Conservation (phyloP, 1,140 invertebrate genomes). For the Leptinotarsa defecta region DNA sequence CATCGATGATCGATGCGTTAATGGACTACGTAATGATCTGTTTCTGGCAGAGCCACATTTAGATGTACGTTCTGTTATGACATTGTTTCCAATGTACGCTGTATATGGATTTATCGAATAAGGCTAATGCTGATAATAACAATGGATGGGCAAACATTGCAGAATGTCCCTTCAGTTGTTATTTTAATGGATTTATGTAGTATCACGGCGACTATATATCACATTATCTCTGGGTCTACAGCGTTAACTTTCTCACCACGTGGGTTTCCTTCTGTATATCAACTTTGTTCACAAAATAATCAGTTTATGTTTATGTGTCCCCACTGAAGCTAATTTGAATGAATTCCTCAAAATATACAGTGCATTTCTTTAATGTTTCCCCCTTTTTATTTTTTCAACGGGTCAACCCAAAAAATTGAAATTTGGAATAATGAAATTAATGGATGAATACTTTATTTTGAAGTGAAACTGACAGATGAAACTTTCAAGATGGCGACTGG, state of each 20-base stretch:
- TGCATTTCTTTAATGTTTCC: no score
- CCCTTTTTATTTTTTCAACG: no score
- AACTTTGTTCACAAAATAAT: no score
- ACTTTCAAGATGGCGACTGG: no score
- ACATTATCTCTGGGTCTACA: neutral
- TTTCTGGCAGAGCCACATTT: neutral
- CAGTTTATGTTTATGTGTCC: no score
- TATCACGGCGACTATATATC: neutral
- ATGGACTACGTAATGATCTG: neutral
- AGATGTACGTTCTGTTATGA: slow-evolving; percentile 5
- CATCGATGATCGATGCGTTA: neutral
- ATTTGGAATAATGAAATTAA: no score
- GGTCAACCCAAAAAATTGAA: no score
- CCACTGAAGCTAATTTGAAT: no score
- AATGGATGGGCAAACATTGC: neutral
- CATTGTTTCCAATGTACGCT: neutral
- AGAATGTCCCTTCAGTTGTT: slow-evolving; percentile 3
- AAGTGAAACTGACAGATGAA: no score
- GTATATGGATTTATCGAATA: neutral
- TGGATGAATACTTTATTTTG: no score
- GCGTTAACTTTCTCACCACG: neutral
- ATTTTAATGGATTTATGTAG: slow-evolving; percentile 8
- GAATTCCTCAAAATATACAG: no score
- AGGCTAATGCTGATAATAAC: neutral
- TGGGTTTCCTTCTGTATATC: neutral